Evolutionary conservation across 2,888 invertebrate species (phyloP), one percentile per base, ranked within the genome.

Genomic region (Lycia hirtaria): DNA sequence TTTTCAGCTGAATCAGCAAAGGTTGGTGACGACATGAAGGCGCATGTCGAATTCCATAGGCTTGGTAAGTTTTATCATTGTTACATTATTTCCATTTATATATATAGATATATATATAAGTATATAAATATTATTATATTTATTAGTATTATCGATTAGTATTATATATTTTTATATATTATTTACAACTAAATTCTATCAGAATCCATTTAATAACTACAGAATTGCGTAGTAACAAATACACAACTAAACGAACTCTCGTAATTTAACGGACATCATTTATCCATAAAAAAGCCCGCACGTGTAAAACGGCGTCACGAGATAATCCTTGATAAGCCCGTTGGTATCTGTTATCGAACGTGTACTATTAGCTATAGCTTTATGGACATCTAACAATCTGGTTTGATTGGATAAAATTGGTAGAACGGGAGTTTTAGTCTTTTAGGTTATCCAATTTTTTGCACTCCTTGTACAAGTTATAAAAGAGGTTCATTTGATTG

Each of bases 1-100:
- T 28, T 75, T 74, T 53, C 80, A 89, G 88, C 71, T 20, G 88
- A 87, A 55, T 12, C 41, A 19, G 59, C 73, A 59, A 83, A 82
- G 64, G 76, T 76, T 3, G 70, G 68, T 3, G 81, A 76, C 15
- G 68, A 75, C 58, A 78, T 76, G 44, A 79, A 76, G 28, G 87
- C 82, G 54, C 91, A 90, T 41, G 68, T 89, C 20, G 90, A 91
- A 62, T 90, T 77, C 59, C 91, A 91, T 32, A 56, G 50, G 5
- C 50, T 67, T 1, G 62, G 67, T 65, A 15, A 62, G 67, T 60
- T 14, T 4, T 17, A 37, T 35, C 19, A 35, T n/a, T 37, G 22
- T 9, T 17, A 37, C n/a, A 19, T 6, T n/a, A n/a, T n/a, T n/a
- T n/a, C 19, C n/a, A 37, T 37, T 37, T 35, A n/a, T n/a, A n/a